These are phyloP conservation scores for Leptodactylus fallax DNA, from an alignment of 2,797 vertebrate genomes.

Conservation along the genomic window DNA sequence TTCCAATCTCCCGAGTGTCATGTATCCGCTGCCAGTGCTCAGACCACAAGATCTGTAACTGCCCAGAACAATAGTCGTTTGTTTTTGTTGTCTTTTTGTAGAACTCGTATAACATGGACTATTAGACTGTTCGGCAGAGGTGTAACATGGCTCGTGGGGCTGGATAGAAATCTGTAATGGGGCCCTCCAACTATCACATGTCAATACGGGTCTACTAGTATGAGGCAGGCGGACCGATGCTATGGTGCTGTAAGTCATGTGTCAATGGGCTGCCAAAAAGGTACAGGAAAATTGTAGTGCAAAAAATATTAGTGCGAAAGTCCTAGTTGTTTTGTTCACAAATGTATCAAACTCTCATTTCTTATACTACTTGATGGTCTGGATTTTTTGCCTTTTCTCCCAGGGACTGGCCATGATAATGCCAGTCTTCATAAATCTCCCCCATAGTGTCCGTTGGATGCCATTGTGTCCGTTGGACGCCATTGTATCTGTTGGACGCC, in stretches of 20 bases:
- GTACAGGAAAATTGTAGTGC: background rate
- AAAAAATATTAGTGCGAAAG: background rate
- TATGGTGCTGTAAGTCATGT: background rate
- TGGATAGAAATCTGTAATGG: no score
- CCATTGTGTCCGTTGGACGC: no score
- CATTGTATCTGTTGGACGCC: no score
- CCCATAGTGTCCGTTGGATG: no score
- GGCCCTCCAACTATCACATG: no score
- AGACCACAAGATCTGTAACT: slow-evolving; percentile 36
- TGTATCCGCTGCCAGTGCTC: slow-evolving; percentile 31
- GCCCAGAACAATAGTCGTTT: background rate
- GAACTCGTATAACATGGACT: slow-evolving; percentile 34
- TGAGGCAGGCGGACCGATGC: no score
- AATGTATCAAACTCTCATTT: background rate
- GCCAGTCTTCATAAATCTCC: no score
- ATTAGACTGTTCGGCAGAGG: background rate
- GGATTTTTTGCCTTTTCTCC: background rate
- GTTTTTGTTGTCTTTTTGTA: slow-evolving; percentile 40
- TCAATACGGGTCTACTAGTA: no score
- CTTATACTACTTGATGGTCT: background rate
- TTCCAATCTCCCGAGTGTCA: slow-evolving; percentile 30
- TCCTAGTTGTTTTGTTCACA: background rate
- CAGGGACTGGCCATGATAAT: no score
- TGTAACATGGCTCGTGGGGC: background rate
- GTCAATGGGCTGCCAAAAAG: background rate